Evolutionary conservation across 2,113 vertebrate genomes (phyloP).

Genomic region (Murina feae): DNA sequence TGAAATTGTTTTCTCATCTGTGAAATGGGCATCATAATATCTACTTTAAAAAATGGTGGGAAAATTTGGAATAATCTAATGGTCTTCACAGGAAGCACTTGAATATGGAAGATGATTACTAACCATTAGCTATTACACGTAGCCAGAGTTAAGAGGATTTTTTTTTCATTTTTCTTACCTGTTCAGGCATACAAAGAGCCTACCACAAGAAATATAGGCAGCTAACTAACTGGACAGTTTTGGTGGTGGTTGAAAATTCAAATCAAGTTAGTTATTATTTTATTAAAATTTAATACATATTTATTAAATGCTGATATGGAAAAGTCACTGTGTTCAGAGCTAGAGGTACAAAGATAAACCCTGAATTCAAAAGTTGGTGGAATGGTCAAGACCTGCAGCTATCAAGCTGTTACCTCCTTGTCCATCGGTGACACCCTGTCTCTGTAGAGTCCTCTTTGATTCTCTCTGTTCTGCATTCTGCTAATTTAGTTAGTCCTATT

Average conservation of each 20-base stretch:
- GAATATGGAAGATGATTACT: neutral
- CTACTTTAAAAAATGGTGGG: neutral
- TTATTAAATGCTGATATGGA: neutral
- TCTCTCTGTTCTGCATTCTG: neutral
- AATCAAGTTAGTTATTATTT: conserved; percentile 1
- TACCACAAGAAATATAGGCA: neutral
- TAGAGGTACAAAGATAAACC: neutral
- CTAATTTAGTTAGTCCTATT: neutral
- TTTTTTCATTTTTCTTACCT: neutral
- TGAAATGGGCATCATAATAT: neutral
- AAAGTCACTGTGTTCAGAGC: neutral
- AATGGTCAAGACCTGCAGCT: neutral
- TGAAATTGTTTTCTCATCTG: neutral
- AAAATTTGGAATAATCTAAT: neutral
- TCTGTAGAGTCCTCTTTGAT: conserved; percentile 9
- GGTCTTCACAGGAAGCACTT: neutral
- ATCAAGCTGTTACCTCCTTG: neutral
- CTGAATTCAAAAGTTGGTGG: neutral
- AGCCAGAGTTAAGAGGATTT: neutral
- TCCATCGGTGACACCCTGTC: neutral
- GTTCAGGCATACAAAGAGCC: neutral
- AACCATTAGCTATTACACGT: neutral
- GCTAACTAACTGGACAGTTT: neutral
- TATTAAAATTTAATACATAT: neutral
- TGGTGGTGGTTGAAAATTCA: neutral